Base-by-base conservation (phyloP, 2,113 vertebrate species). In the Apteryx mantelli region DNA sequence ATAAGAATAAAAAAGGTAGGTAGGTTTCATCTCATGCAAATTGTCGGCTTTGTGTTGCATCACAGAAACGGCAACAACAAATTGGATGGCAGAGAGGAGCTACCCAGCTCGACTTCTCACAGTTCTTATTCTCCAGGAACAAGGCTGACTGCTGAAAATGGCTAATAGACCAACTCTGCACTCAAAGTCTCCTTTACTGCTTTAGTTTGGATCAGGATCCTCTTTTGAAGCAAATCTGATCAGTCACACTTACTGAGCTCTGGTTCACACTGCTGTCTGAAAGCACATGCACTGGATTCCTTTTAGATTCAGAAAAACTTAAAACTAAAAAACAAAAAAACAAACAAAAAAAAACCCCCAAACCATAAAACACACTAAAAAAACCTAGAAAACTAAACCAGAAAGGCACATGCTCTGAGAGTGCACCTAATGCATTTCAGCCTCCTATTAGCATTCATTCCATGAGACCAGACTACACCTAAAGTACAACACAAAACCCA, bases 401-500 rank as follows among this genome's bases (percentile, higher is more conserved):
- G 60, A 90, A 88, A 52, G 3, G 2, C 3, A 3, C 60, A 66
- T 4, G 11, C 30, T 82, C 32, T 44, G 52, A 85, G 32, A 75
- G 89, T 0, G 1, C 25, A 73, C 28, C 40, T 58, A 38, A 60
- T 4, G 4, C 28, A 44, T 36, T 92, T 74, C 63, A 60, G 63
- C 17, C 40, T 82, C 32, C 5, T 46, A 42, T 0, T n/a, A 17
- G n/a, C 9, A 7, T 55, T 78, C 24, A 60, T 32, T 88, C 12
- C 53, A 34, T 3, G 6, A 76, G 50, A 82, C 16, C 60, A 52
- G 40, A 34, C 42, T 61, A 78, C n/a, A 91, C 38, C 75, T 76
- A 74, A 68, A 92, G 76, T 13, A 91, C 79, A 96, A 64, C 64
- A 89, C 32, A 42, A 85, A 71, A 42, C 32, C 65, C 70, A 40